Evolutionary conservation across 2,113 vertebrate genomes (phyloP).

Genomic region (Xenopus laevis): DNA sequence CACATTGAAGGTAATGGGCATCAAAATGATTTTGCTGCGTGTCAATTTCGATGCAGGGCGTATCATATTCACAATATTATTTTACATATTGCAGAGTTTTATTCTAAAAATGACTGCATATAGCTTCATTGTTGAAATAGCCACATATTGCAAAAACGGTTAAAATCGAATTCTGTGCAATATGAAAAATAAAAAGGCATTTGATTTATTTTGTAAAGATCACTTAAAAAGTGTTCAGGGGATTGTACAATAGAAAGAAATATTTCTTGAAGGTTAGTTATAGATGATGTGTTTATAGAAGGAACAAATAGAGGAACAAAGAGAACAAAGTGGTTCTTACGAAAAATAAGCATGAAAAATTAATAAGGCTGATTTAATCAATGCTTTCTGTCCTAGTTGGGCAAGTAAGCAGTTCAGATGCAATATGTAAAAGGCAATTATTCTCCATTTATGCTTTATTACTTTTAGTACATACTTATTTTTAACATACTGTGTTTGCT

Average conservation of each 20-base stretch:
- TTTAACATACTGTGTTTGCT: neutral
- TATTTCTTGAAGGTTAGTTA: conserved; percentile 6
- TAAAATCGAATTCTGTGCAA: too few species aligned
- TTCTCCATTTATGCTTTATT: conserved; percentile 8
- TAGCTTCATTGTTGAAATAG: too few species aligned
- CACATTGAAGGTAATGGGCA: too few species aligned
- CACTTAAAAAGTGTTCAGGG: neutral
- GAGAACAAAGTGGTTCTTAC: conserved; percentile 1
- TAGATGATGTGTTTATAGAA: neutral
- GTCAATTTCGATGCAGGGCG: too few species aligned
- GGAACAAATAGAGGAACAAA: conserved; percentile 3
- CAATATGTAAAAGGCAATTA: conserved; percentile 2
- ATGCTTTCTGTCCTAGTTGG: conserved; percentile 1
- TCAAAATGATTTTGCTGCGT: too few species aligned
- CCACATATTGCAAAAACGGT: too few species aligned
- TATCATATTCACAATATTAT: too few species aligned
- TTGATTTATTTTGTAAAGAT: too few species aligned
- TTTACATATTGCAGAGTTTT: too few species aligned
- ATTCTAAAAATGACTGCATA: too few species aligned
- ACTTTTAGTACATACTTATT: neutral
- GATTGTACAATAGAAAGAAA: neutral
- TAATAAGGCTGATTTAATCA: conserved; percentile 13
- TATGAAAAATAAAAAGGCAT: too few species aligned
- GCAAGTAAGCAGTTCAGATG: neutral
- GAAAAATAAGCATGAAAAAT: neutral